Percentiles rank a stretch among this genome's conserved stretches.
Evolutionary conservation across 2,797 vertebrate genomes (phyloP).

Genomic region (Xenopus petersii): DNA sequence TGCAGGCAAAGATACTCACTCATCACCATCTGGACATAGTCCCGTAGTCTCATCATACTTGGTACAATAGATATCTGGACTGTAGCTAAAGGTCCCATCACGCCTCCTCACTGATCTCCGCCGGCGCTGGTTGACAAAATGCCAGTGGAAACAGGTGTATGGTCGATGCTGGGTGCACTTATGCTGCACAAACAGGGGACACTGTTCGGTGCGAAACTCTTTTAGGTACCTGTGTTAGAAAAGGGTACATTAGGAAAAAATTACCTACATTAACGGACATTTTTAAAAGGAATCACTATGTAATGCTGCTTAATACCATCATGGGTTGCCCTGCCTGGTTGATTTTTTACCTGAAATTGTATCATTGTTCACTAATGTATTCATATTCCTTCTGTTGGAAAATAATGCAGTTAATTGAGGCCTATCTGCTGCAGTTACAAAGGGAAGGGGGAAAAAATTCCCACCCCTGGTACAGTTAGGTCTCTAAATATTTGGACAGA

Average conservation of each 20-base stretch:
- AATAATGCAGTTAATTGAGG: no score
- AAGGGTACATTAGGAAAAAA: not conserved
- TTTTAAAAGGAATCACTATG: no score
- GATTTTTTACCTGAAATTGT: no score
- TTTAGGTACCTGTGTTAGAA: constrained; percentile 85
- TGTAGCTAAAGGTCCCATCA: constrained; percentile 97
- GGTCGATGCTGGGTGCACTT: constrained; percentile 96
- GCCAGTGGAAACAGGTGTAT: constrained; percentile 98
- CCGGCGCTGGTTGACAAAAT: constrained; percentile 95
- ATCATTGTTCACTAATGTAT: no score
- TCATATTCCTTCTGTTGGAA: no score
- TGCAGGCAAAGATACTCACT: constrained; percentile 78
- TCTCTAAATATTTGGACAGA: no score
- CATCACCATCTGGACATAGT: constrained; percentile 93
- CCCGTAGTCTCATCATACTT: constrained; percentile 96
- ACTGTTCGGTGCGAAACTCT: constrained; percentile 97
- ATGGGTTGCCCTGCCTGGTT: no score
- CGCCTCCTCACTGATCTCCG: constrained; percentile 89
- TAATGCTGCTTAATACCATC: no score
- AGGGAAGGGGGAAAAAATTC: no score
- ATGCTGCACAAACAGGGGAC: constrained; percentile 94
- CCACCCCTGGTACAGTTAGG: no score
- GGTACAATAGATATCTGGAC: constrained; percentile 96
- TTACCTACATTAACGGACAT: no score
- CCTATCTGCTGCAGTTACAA: no score